phyloP scores from a whole-genome alignment of 2,797 vertebrate species.

The Hemitrygon akajei region DNA sequence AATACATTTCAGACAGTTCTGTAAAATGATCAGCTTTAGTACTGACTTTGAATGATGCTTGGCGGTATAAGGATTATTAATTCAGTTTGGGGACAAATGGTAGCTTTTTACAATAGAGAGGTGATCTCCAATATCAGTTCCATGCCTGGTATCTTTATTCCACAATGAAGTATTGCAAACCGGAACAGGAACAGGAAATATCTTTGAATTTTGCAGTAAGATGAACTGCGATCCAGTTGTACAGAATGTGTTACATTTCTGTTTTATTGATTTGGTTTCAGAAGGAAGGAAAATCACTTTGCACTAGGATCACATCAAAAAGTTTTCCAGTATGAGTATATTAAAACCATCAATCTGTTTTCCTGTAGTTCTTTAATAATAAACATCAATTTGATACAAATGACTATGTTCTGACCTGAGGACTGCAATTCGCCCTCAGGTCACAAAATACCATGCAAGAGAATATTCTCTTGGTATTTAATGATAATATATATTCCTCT shows the following conservation, averaged over 20 bases:
- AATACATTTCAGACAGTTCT: not conserved
- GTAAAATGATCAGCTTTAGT: not conserved
- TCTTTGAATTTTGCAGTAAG: not conserved
- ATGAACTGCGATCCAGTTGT: not conserved
- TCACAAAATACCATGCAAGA: not conserved
- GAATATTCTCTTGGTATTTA: slow-evolving; percentile 22
- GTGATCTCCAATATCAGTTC: not conserved
- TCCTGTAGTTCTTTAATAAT: not conserved
- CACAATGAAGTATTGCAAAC: not conserved
- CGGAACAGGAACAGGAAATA: slow-evolving; percentile 18
- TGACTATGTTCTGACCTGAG: not conserved
- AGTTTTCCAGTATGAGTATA: not conserved
- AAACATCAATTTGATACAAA: slow-evolving; percentile 34
- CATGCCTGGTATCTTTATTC: not conserved
- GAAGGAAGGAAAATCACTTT: not conserved
- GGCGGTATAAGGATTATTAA: not conserved
- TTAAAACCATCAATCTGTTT: slow-evolving; percentile 1
- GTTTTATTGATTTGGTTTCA: not conserved
- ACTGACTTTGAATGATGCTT: not conserved
- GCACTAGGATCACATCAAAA: not conserved
- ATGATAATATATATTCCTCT: slow-evolving; percentile 27
- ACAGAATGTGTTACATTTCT: not conserved
- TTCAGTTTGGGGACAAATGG: not conserved
- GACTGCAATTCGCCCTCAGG: not conserved
- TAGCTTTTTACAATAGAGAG: not conserved